Base-by-base conservation (phyloP, 2,797 vertebrate species). In the Chelonia mydas region DNA sequence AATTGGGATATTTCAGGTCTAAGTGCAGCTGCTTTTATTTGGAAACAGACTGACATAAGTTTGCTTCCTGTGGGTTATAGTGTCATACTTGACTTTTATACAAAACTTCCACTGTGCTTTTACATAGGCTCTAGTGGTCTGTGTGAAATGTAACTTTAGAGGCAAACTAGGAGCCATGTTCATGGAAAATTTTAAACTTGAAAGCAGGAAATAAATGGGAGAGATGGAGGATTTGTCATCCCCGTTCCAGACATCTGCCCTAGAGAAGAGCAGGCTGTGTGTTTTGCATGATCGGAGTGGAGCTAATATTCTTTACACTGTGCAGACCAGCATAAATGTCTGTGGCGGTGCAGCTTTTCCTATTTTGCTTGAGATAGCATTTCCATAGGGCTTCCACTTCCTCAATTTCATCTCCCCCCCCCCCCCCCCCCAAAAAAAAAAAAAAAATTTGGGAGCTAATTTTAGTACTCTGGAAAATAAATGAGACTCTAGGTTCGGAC, bases 381-480 rank as follows among this genome's bases (percentile, higher is more conserved):
- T 45, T 74, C 37, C 23, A 45, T 45, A 74, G 68, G 23, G 10
- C 37, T 45, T 25, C 68, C 21, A 21, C 11, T 25, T 11, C 23
- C n/a, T 72, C 68, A 72, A 25, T 72, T 41, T 72, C 9, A 23
- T 55, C 9, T 5, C n/a, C 1, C 3, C 13, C 27, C 12, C 13
- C 12, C 12, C 2, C 13, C 6, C 13, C 57, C 31, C 2, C 25
- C 3, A 27, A 41, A 41, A 25, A 9, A 61, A 13, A 33, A 1
- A 27, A 5, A 41, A 25, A 10, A 61, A 6, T 16, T 37, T 41
- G 19, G 37, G 11, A 74, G 23, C 37, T 74, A 74, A 74, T 74
- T 45, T 74, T 74, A 25, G 23, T 74, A 45, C 19, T 45, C 16
- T 45, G 68, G 68, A 45, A 74, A 74, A 74, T 21, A 45, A 74